Percentiles rank a stretch among this genome's conserved stretches.
Evolutionary conservation across 2,888 invertebrate species (phyloP).

Genomic region (Argyra leucocephala): DNA sequence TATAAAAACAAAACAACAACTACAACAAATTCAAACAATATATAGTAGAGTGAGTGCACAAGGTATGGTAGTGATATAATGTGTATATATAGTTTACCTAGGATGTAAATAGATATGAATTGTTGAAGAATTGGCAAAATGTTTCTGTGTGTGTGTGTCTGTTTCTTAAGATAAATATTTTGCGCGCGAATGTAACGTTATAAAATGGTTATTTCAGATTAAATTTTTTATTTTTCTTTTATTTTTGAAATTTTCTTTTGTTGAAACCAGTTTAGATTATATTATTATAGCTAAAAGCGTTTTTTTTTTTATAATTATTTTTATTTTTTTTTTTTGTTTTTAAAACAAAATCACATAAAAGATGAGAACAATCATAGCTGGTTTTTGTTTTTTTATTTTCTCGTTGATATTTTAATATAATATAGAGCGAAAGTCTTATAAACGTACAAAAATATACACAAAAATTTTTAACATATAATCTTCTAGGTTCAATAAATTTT

Average conservation of each 20-base stretch:
- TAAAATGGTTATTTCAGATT: neutral
- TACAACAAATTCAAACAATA: no score
- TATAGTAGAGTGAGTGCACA: no score
- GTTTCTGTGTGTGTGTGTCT: neutral
- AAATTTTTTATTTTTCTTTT: neutral
- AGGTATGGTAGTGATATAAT: no score
- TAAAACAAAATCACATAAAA: neutral
- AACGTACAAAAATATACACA: no score
- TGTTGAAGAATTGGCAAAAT: no score
- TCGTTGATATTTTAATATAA: neutral
- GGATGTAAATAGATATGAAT: no score
- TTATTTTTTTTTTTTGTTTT: neutral
- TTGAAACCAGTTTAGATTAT: neutral
- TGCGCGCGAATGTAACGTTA: neutral
- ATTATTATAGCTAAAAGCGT: neutral
- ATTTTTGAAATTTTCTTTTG: neutral
- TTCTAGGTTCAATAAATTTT: no score
- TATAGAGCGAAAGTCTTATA: neutral
- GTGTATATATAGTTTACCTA: no score
- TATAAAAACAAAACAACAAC: no score
- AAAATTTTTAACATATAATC: no score
- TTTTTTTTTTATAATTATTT: neutral
- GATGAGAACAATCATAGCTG: slow-evolving; percentile 1
- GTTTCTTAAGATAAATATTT: neutral
- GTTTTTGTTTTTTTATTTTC: neutral